Evolutionary conservation across 2,888 invertebrate genomes (phyloP).

Genomic region (Psylliodes chrysocephalus): DNA sequence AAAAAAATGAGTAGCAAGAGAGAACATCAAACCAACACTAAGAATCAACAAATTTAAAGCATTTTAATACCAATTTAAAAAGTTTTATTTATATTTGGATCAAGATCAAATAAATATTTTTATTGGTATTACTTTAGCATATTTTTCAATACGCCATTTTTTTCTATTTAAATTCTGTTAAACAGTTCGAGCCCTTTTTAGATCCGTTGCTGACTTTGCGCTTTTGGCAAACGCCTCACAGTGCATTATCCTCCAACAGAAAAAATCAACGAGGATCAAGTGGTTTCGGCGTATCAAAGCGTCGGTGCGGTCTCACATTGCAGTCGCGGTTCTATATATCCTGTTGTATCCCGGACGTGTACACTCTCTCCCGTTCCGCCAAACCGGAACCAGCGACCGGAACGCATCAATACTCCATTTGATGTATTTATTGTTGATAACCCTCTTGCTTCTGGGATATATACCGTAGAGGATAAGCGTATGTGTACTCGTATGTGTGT

Average conservation of each 20-base stretch:
- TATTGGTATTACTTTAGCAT: too few relatives aligned
- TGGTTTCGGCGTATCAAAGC: constrained; percentile 24
- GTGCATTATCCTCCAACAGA: background rate
- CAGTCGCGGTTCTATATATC: constrained; percentile 44
- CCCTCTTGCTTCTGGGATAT: constrained; percentile 20
- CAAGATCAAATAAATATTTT: too few relatives aligned
- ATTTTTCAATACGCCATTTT: too few relatives aligned
- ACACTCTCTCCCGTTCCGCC: constrained; percentile 46
- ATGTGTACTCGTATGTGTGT: too few relatives aligned
- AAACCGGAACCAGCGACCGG: constrained; percentile 58
- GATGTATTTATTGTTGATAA: constrained; percentile 58
- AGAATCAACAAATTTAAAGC: too few relatives aligned
- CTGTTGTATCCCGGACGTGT: constrained; percentile 49
- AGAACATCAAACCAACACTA: too few relatives aligned
- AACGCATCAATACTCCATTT: constrained; percentile 60
- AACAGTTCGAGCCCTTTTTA: too few relatives aligned
- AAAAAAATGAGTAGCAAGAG: too few relatives aligned
- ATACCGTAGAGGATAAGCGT: constrained; percentile 31
- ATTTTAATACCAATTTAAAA: too few relatives aligned
- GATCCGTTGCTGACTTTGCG: background rate
- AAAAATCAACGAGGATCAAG: constrained; percentile 18
- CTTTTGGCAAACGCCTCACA: constrained; percentile 4
- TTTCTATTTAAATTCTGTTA: too few relatives aligned
- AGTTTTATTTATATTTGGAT: too few relatives aligned
- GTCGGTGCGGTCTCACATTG: constrained; percentile 20